These are phyloP conservation scores for Megaustenia siamemsis DNA, from an alignment of 2,888 invertebrate genomes.

Conservation along the genomic window DNA sequence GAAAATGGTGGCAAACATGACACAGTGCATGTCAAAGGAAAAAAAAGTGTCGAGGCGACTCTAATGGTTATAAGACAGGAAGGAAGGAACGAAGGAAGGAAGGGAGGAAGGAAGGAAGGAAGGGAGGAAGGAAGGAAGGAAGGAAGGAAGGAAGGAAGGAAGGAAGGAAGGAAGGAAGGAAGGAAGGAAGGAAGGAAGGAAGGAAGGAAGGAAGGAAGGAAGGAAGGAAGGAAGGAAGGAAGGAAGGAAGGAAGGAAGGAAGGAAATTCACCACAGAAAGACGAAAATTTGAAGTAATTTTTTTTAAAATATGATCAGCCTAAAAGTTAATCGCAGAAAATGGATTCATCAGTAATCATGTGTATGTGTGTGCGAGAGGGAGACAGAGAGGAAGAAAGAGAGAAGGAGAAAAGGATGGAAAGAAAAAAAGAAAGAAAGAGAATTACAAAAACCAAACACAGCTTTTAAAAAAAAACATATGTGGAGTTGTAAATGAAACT, in stretches of 20 bases:
- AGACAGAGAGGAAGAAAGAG: neutral
- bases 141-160: neutral
- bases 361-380: no score
- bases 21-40: no score
- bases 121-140: neutral
- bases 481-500: no score
- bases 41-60: neutral
- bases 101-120: neutral
- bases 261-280: no score
- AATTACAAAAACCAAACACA: neutral
- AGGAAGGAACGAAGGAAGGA: neutral
- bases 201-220: neutral
- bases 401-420: neutral
- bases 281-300: no score
- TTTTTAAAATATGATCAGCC: no score
- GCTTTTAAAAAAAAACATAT: neutral
- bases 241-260: neutral
- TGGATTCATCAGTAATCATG: no score
- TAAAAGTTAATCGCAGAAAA: no score
- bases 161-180: neutral
- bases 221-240: neutral
- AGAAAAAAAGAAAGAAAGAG: slow-evolving; percentile 1
- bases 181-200: neutral
- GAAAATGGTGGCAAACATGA: no score
- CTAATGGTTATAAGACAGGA: neutral